These are phyloP conservation scores for Platynereis dumerilii DNA, from an alignment of 2,888 invertebrate species.

Conservation along the genomic window DNA sequence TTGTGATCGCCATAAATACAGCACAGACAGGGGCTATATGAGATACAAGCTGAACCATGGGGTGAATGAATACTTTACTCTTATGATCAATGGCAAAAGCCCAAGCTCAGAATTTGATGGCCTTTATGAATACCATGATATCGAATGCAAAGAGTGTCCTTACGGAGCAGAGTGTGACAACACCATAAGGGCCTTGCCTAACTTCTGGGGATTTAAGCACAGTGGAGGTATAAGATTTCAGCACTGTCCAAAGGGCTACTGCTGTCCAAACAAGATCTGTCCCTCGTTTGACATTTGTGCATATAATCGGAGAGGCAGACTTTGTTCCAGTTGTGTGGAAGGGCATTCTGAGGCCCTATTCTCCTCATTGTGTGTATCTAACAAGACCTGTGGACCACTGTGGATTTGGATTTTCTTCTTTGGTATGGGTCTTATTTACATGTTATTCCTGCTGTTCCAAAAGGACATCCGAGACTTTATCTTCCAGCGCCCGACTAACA, in stretches of 20 bases:
- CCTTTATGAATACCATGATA: conserved; percentile 37
- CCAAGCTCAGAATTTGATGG: conserved; percentile 34
- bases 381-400: conserved; percentile 34
- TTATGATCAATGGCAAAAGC: conserved; percentile 37
- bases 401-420: conserved; percentile 37
- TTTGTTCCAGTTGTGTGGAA: conserved; percentile 32
- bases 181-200: conserved; percentile 37
- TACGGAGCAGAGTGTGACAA: conserved; percentile 38
- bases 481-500: conserved; percentile 25
- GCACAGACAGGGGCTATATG: conserved; percentile 37
- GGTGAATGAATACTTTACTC: conserved; percentile 32
- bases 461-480: conserved; percentile 41
- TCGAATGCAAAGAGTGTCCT: conserved; percentile 36
- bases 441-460: conserved; percentile 39
- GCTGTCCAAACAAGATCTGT: conserved; percentile 31
- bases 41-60: conserved; percentile 32
- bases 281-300: conserved; percentile 32
- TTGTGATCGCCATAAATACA: conserved; percentile 37
- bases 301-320: conserved; percentile 28
- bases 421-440: conserved; percentile 34
- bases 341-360: conserved; percentile 39
- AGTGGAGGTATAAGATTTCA: conserved; percentile 34
- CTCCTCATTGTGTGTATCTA: conserved; percentile 35
- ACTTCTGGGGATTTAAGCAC: conserved; percentile 40
- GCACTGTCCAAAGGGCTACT: conserved; percentile 39